phyloP scores from a whole-genome alignment of 2,888 invertebrate genomes.

The Idaea dimidiata region DNA sequence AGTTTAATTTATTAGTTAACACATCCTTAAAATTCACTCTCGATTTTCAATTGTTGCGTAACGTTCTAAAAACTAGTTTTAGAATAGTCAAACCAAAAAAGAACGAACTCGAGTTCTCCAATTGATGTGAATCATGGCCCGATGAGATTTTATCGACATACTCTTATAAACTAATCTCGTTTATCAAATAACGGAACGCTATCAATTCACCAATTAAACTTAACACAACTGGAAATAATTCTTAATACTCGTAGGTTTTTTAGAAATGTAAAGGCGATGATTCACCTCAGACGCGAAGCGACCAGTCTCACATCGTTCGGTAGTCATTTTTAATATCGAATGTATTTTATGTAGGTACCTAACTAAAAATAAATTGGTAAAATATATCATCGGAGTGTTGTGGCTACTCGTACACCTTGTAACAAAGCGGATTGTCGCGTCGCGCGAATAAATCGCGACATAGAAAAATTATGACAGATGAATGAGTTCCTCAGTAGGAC shows the following conservation, averaged over 20 bases:
- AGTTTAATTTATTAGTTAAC: slow-evolving; percentile 9
- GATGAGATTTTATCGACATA: slow-evolving; percentile 62
- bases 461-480: slow-evolving; percentile 80
- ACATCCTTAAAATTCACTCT: slow-evolving; percentile 6
- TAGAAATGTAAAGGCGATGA: slow-evolving; percentile 52
- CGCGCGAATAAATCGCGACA: slow-evolving; percentile 74
- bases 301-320: slow-evolving; percentile 47
- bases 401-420: slow-evolving; percentile 42
- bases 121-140: slow-evolving; percentile 48
- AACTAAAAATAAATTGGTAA: slow-evolving; percentile 62
- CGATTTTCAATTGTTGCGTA: background rate
- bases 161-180: slow-evolving; percentile 43
- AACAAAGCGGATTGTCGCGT: slow-evolving; percentile 71
- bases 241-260: slow-evolving; percentile 49
- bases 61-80: background rate
- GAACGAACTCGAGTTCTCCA: background rate
- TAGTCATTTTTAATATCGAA: slow-evolving; percentile 48
- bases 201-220: slow-evolving; percentile 51
- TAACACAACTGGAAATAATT: slow-evolving; percentile 53
- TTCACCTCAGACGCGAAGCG: slow-evolving; percentile 41
- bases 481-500: slow-evolving; percentile 50
- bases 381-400: slow-evolving; percentile 50
- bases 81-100: background rate
- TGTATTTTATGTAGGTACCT: slow-evolving; percentile 36
- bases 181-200: slow-evolving; percentile 48